Percentiles rank a stretch among this genome's conserved stretches.
Conservation (phyloP, 1,140 invertebrate species). For the Leptinotarsa undecemlineata region DNA sequence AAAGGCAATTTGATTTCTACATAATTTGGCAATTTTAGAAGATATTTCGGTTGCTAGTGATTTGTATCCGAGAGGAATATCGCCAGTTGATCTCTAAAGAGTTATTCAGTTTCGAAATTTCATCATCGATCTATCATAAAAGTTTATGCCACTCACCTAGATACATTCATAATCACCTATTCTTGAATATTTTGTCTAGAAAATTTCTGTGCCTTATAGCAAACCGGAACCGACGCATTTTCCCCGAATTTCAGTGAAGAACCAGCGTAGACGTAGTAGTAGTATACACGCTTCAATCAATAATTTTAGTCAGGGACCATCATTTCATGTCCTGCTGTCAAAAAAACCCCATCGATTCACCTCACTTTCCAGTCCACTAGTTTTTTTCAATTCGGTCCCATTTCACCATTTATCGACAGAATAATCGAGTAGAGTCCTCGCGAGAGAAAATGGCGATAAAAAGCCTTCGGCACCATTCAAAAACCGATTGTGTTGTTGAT, state of each 20-base stretch:
- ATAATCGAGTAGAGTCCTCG: background rate
- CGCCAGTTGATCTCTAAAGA: background rate
- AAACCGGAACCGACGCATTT: constrained; percentile 47
- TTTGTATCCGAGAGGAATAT: background rate
- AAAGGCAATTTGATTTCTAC: too few species aligned
- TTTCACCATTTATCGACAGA: background rate
- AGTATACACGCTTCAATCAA: constrained; percentile 36
- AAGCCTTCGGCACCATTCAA: background rate
- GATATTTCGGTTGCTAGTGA: background rate
- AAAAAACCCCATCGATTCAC: constrained; percentile 2
- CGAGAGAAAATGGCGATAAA: constrained; percentile 21
- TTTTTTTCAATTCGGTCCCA: background rate
- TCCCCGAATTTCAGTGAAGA: constrained; percentile 19
- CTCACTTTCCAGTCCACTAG: background rate
- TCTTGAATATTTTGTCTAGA: constrained; percentile 41
- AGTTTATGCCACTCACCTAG: constrained; percentile 39
- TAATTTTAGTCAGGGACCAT: constrained; percentile 36
- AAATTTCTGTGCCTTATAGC: constrained; percentile 42
- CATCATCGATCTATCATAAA: too few species aligned
- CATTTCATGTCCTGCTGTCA: background rate
- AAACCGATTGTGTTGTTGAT: background rate
- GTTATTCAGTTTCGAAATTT: background rate
- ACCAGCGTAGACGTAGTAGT: constrained; percentile 12
- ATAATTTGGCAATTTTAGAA: background rate
- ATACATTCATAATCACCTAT: constrained; percentile 51